A percentile compares a stretch with the other conserved stretches of the same genome.
phyloP scores from a whole-genome alignment of 2,797 vertebrate species.

The Sebastes vulpes region DNA sequence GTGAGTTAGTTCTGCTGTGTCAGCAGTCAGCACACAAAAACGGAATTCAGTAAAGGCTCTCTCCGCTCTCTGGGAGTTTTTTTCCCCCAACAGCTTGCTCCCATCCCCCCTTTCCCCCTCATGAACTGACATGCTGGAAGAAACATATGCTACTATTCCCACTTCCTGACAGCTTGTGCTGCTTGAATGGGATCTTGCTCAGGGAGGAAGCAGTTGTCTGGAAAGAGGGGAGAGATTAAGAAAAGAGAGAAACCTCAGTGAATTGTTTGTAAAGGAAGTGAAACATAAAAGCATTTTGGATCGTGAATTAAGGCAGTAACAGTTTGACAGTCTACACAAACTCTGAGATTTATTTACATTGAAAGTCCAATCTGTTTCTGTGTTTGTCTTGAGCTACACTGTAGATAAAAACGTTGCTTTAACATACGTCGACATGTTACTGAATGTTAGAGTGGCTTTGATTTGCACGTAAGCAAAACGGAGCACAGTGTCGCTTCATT shows the following conservation, averaged over 20 bases:
- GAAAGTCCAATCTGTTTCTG: conserved; percentile 15
- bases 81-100: conserved; percentile 80
- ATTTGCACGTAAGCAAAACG: neutral
- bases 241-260: conserved; percentile 29
- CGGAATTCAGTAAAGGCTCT: conserved; percentile 86
- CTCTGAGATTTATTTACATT: neutral
- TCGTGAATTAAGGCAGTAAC: neutral
- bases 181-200: conserved; percentile 80
- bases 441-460: neutral
- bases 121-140: conserved; percentile 88
- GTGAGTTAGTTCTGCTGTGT: conserved; percentile 85
- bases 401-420: neutral
- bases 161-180: conserved; percentile 85
- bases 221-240: conserved; percentile 60
- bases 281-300: conserved; percentile 19
- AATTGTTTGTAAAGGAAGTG: conserved; percentile 27
- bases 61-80: conserved; percentile 70
- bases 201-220: conserved; percentile 80
- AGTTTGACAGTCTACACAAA: neutral
- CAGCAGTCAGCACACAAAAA: conserved; percentile 88
- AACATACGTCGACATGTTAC: neutral
- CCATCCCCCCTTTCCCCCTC: conserved; percentile 78
- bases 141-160: conserved; percentile 86
- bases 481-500: neutral
- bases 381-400: conserved; percentile 15